Conservation (phyloP, 2,888 invertebrate species). For the Aproaerema taeniolella region DNA sequence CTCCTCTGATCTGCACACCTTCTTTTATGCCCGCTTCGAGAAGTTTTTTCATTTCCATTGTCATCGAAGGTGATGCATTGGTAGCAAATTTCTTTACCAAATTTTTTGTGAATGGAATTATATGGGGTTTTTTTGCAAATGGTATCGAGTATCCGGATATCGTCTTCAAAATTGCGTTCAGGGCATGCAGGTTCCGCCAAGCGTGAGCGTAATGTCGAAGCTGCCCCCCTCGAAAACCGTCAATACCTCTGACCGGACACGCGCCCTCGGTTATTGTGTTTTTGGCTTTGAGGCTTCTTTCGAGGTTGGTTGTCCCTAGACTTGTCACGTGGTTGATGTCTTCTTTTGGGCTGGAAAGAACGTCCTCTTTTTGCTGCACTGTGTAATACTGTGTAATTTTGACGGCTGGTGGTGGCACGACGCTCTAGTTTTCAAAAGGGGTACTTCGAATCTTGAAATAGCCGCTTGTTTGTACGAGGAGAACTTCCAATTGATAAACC, state of each 20-base stretch:
- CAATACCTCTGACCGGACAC: neutral
- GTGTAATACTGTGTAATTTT: neutral
- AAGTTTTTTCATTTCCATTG: slow-evolving; percentile 1
- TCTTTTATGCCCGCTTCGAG: neutral
- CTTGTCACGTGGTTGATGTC: too few relatives aligned
- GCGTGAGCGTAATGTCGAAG: neutral
- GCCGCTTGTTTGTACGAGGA: too few relatives aligned
- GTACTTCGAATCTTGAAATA: too few relatives aligned
- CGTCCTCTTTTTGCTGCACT: too few relatives aligned
- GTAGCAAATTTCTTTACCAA: neutral
- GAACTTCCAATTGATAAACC: too few relatives aligned
- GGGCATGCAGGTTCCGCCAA: neutral
- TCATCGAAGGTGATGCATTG: neutral
- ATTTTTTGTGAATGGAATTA: neutral
- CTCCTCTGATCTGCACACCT: neutral
- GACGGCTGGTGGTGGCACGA: neutral
- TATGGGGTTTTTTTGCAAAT: slow-evolving; percentile 6
- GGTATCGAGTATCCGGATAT: slow-evolving; percentile 8
- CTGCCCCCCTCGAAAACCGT: neutral
- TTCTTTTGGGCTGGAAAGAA: too few relatives aligned
- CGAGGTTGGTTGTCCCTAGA: too few relatives aligned
- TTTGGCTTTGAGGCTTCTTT: too few relatives aligned
- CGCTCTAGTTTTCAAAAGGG: neutral
- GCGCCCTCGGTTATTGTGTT: too few relatives aligned
- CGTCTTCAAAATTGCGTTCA: neutral